Evolutionary conservation across 2,888 invertebrate species (phyloP), one percentile per base, ranked within the genome.

Genomic region (Tenthredo notha): DNA sequence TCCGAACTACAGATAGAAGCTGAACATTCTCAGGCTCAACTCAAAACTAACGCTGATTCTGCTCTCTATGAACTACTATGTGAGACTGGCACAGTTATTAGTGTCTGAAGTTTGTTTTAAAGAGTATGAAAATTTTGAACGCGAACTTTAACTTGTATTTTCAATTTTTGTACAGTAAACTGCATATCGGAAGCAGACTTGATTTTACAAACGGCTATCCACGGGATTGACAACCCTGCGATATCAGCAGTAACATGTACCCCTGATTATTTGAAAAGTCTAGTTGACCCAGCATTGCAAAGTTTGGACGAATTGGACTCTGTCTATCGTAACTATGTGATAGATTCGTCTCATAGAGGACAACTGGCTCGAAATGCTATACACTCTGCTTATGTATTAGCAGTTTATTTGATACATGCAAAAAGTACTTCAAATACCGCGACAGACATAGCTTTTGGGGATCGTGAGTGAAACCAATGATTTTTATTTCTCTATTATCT

Each of bases 391-490:
- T 96, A 96, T 91, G 93, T 94, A 78, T 92, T 96, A 78, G 94
- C 96, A 5, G 95, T 95, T 82, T 95, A 95, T 90, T 94, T 97
- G 87, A 93, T 97, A 77, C 95, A 96, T 89, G 97, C 97, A n/a
- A 96, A 96, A 92, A 96, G 97, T 1, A 96, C 97, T 10, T 96
- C 97, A 3, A 97, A 97, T 92, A 96, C 96, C 0, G 96, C 97
- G 72, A 96, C 96, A 40, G 96, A 96, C 90, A 95, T 96, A 87
- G 94, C 95, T 84, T 94, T 95, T 90, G 96, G 96, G 33, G 96
- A 96, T 92, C 94, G 96, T 96, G 94, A 94, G 95, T 94, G 85
- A 25, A 80, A 80, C 0, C 12, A 40, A 25, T 29, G 21, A 10
- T 25, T 12, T 33, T 33, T 18, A 67, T 29, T 67, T 7, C 1